A percentile compares a stretch with the other conserved stretches of the same genome.
Conservation (phyloP, 2,888 invertebrate genomes). For the Matsumyia berberina region DNA sequence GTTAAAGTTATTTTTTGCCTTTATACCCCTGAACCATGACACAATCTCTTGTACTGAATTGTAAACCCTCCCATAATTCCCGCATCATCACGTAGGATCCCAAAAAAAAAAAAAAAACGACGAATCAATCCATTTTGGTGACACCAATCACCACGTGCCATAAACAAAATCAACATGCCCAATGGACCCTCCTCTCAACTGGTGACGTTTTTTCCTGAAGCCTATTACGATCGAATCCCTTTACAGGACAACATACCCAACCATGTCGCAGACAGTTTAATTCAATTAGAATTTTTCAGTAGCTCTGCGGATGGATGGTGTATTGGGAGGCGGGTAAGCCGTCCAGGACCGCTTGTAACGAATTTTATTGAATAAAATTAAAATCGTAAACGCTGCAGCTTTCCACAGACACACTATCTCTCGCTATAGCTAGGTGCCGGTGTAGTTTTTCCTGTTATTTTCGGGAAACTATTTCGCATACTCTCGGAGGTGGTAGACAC, state of each 20-base stretch:
- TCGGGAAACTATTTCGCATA: background rate
- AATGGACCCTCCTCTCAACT: background rate
- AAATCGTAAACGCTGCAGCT: conserved; percentile 38
- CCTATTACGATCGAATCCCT: background rate
- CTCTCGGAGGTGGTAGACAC: conserved; percentile 13
- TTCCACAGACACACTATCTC: background rate
- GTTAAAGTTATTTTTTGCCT: too few relatives aligned
- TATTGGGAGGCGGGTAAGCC: too few relatives aligned
- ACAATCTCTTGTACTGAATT: too few relatives aligned
- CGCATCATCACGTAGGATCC: too few relatives aligned
- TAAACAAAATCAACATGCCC: conserved; percentile 17
- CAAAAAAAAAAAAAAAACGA: too few relatives aligned
- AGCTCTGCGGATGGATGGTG: background rate
- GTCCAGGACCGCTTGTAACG: background rate
- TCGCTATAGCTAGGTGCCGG: background rate
- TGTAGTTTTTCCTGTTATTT: background rate
- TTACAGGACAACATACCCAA: conserved; percentile 19
- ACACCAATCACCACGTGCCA: background rate
- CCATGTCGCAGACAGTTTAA: conserved; percentile 46
- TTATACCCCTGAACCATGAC: too few relatives aligned
- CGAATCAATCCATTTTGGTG: background rate
- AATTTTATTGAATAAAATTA: conserved; percentile 58
- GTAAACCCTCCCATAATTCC: too few relatives aligned
- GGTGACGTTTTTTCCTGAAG: conserved; percentile 3
- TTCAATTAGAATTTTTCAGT: conserved; percentile 61